Base-by-base conservation (phyloP, 2,797 vertebrate genomes). In the Sebastes diploproa region DNA sequence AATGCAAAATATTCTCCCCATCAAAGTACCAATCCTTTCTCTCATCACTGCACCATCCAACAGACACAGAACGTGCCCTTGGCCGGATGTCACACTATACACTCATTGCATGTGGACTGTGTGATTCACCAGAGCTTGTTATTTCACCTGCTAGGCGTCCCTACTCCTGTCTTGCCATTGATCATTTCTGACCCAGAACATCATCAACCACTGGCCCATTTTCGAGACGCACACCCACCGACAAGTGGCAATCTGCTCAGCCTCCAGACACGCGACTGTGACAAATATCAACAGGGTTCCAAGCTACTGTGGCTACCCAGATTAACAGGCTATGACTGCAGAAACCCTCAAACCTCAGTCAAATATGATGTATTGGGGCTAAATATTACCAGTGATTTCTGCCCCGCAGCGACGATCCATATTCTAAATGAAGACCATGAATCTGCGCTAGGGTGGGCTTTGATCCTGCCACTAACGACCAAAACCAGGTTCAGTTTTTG, bases 221-320 rank as follows among this genome's bases (percentile, higher is more conserved):
- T 72, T 71, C n/a, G 32, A 93, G 90, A 93, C 82, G 92, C 91
- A 92, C 72, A 79, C 56, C 74, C 79, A 75, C 82, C 65, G 73
- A 81, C 87, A 83, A 89, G 91, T 85, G 86, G 80, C 82, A 32
- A 65, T 84, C 81, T 65, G 55, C 84, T 91, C 60, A 42, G 67
- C 58, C 67, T 86, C 80, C 86, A 92, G 89, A 91, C 91, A 94
- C 92, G 80, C 90, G 87, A 89, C 92, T 75, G 54, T 91, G 89
- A 91, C 90, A 87, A 90, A 89, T 77, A 88, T 84, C 81, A 86
- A 27, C 18, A 67, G 22, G 63, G 66, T 78, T 89, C 86, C 86
- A 89, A 90, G 86, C 89, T 93, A 87, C 90, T 90, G 92, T 88
- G 91, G 92, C 89, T 77, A 63, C 82, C 64, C 63, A 78, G 79